phyloP scores from a whole-genome alignment of 1,140 invertebrate genomes.

The Rhizoglyphus robini region DNA sequence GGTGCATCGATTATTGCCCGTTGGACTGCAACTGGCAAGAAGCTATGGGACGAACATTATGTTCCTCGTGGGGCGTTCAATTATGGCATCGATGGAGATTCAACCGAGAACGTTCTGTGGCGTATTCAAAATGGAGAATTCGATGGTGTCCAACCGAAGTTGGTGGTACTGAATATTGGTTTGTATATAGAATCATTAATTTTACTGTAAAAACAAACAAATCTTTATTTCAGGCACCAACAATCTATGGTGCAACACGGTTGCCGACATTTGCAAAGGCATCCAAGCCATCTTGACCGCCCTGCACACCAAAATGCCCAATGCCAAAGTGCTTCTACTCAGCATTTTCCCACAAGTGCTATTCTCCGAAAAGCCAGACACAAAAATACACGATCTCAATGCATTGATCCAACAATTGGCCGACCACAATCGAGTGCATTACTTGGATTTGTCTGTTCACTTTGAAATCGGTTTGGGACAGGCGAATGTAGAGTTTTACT shows the following conservation, averaged over 20 bases:
- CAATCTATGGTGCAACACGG: neutral
- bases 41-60: constrained; percentile 2
- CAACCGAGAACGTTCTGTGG: neutral
- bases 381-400: neutral
- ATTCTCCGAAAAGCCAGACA: neutral
- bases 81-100: constrained; percentile 11
- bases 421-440: constrained; percentile 1
- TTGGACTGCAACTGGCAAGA: neutral
- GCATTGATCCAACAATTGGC: neutral
- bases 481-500: no score
- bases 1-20: neutral
- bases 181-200: neutral
- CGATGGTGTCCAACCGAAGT: constrained; percentile 72
- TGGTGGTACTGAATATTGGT: constrained; percentile 30
- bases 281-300: neutral
- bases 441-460: constrained; percentile 6
- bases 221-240: neutral
- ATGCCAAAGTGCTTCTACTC: neutral
- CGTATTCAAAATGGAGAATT: neutral
- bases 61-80: neutral
- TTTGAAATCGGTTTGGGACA: no score
- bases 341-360: neutral
- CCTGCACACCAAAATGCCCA: neutral
- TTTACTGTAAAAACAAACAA: neutral
- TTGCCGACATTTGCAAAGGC: neutral